Conservation (phyloP, 2,113 vertebrate species). For the Anhinga rufa region DNA sequence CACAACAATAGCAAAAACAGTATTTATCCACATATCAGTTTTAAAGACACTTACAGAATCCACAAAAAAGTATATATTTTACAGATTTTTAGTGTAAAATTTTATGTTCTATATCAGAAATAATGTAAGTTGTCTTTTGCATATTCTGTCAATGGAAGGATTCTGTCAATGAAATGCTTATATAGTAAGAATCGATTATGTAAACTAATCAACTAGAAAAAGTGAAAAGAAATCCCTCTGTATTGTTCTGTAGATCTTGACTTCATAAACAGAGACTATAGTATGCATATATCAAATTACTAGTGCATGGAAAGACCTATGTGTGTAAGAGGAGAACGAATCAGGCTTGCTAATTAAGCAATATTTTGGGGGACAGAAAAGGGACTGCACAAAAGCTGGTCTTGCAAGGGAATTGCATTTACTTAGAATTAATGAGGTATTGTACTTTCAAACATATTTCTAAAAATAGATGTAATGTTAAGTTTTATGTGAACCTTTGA, state of each 20-base stretch:
- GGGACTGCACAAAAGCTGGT: not conserved
- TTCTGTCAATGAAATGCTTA: not conserved
- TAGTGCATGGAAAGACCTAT: not conserved
- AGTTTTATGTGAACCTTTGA: not conserved
- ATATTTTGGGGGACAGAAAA: not conserved
- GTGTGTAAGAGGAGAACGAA: not conserved
- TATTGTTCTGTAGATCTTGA: not conserved
- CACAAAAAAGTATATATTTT: not conserved
- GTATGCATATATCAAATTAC: not conserved
- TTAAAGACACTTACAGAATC: not conserved
- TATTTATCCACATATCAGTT: not conserved
- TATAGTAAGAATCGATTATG: not conserved
- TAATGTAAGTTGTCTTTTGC: not conserved
- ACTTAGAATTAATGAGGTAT: not conserved
- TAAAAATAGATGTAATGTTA: not conserved
- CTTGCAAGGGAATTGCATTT: not conserved
- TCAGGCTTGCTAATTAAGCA: not conserved
- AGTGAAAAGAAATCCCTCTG: not conserved
- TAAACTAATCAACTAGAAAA: not conserved
- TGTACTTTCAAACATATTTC: not conserved
- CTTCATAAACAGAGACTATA: not conserved
- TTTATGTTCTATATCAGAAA: not conserved
- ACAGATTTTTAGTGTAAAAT: not conserved
- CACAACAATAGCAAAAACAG: not conserved
- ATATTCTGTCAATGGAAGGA: not conserved